Evolutionary conservation across 2,113 vertebrate species (phyloP).

Genomic region (Tragelaphus buxtoni): DNA sequence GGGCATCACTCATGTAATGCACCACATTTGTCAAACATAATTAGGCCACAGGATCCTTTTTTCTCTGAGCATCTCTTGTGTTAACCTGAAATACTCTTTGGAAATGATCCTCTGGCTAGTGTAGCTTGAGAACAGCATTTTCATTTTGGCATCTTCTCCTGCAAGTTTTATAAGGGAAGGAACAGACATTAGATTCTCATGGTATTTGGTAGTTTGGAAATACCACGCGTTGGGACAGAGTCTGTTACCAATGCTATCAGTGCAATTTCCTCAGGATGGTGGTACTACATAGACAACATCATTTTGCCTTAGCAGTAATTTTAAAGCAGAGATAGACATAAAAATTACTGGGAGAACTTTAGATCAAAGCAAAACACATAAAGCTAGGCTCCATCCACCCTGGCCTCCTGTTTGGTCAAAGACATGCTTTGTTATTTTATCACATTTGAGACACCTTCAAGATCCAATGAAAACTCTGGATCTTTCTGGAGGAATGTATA

Average conservation of each 20-base stretch:
- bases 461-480: not conserved
- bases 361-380: not conserved
- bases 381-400: not conserved
- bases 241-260: not conserved
- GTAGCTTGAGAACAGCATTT: not conserved
- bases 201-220: not conserved
- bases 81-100: not conserved
- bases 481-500: not conserved
- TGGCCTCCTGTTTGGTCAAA: not conserved
- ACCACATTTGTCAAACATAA: not conserved
- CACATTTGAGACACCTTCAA: not conserved
- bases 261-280: not conserved
- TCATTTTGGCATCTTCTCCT: not conserved
- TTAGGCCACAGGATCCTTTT: not conserved
- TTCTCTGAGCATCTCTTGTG: not conserved
- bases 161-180: not conserved
- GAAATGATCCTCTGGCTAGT: not conserved
- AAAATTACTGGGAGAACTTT: not conserved
- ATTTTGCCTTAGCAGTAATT: not conserved
- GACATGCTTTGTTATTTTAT: not conserved
- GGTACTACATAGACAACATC: not conserved
- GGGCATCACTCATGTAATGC: not conserved
- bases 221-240: accelerated
- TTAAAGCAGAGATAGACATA: not conserved
- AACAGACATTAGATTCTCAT: not conserved